phyloP scores from a whole-genome alignment of 2,888 invertebrate species.

The Drosophila ezoana region DNA sequence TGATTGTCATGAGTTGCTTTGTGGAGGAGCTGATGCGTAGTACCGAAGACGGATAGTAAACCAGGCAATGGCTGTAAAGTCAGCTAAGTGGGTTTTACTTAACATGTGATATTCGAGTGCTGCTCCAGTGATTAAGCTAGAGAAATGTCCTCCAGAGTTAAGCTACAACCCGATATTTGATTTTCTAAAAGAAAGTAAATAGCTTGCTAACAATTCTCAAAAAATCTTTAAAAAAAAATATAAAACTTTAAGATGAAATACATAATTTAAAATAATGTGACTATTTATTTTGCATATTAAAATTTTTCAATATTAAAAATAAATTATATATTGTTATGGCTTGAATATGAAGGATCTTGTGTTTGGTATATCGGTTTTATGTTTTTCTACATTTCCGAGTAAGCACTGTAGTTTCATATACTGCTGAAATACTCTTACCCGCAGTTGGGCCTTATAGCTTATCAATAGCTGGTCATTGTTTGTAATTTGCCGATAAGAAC shows the following conservation, averaged over 20 bases:
- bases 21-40: constrained; percentile 15
- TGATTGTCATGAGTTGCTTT: constrained; percentile 40
- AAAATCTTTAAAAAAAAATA: too few species aligned
- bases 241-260: background rate
- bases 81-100: constrained; percentile 15
- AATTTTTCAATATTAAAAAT: too few species aligned
- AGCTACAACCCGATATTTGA: too few species aligned
- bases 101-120: too few species aligned
- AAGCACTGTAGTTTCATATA: background rate
- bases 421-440: constrained; percentile 1
- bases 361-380: background rate
- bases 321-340: too few species aligned
- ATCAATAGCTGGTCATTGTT: constrained; percentile 45
- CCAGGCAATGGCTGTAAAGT: constrained; percentile 2
- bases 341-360: too few species aligned
- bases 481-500: constrained; percentile 44
- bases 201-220: too few species aligned
- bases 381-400: background rate
- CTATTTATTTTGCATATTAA: too few species aligned
- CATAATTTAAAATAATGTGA: too few species aligned
- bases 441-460: constrained; percentile 15
- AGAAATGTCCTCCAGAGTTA: too few species aligned
- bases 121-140: too few species aligned
- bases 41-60: background rate
- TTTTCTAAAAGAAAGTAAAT: too few species aligned